Evolutionary conservation across 1,140 invertebrate species (phyloP).

Genomic region (Lordiphosa collinella): DNA sequence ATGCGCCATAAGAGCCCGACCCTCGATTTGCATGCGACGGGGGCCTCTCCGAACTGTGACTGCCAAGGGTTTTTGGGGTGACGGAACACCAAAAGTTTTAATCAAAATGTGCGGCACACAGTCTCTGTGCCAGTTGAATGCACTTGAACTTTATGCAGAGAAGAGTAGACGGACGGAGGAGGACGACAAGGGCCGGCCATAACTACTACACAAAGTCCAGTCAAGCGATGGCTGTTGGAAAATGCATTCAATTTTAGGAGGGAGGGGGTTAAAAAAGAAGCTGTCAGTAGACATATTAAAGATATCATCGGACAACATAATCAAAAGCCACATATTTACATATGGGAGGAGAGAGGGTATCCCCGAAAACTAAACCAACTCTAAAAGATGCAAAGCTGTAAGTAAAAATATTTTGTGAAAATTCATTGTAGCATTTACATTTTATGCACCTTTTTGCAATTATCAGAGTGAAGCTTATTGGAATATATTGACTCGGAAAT

Average conservation of each 20-base stretch:
- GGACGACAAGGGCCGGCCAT: background rate
- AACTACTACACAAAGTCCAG: constrained; percentile 29
- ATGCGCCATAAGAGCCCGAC: constrained; percentile 38
- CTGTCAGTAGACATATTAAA: too few relatives aligned
- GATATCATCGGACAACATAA: too few relatives aligned
- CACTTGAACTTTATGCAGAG: constrained; percentile 44
- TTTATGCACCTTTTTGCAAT: too few relatives aligned
- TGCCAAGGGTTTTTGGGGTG: background rate
- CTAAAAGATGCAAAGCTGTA: too few relatives aligned
- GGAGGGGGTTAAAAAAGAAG: too few relatives aligned
- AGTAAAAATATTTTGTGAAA: too few relatives aligned
- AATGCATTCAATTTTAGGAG: constrained; percentile 40
- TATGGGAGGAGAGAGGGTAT: too few relatives aligned
- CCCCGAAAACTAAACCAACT: too few relatives aligned
- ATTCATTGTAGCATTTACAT: too few relatives aligned
- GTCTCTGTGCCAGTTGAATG: constrained; percentile 49
- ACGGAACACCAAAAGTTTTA: constrained; percentile 43
- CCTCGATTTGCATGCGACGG: background rate
- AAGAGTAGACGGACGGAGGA: background rate
- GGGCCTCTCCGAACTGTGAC: background rate
- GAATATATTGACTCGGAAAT: too few relatives aligned
- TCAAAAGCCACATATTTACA: too few relatives aligned
- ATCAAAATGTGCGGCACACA: constrained; percentile 63
- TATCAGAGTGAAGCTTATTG: too few relatives aligned
- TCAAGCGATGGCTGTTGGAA: constrained; percentile 39